Evolutionary conservation across 2,113 vertebrate genomes (phyloP).

Genomic region (Taurulus bubalis): DNA sequence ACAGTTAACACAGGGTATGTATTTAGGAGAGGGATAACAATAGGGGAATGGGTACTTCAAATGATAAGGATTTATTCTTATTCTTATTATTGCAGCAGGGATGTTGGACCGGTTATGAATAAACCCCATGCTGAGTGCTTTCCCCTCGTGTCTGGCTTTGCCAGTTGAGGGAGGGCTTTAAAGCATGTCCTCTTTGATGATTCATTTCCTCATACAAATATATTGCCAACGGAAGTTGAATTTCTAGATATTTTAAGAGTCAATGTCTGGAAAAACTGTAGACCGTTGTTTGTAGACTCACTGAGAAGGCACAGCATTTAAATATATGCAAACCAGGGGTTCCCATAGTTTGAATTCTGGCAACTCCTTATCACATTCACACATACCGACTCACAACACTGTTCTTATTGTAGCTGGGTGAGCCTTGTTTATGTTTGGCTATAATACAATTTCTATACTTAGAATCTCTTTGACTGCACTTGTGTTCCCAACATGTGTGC

Average conservation of each 20-base stretch:
- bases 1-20: constrained; percentile 54
- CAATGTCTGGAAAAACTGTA: constrained; percentile 3
- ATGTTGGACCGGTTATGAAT: constrained; percentile 74
- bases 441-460: constrained; percentile 38
- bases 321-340: constrained; percentile 31
- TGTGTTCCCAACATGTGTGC: constrained; percentile 1
- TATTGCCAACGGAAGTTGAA: constrained; percentile 9
- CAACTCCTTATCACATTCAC: constrained; percentile 1
- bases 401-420: constrained; percentile 11
- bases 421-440: constrained; percentile 38
- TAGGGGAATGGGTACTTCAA: constrained; percentile 78
- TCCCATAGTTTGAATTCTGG: constrained; percentile 25
- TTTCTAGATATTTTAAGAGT: constrained; percentile 28
- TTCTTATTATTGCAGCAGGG: constrained; percentile 78
- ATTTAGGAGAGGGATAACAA: constrained; percentile 78
- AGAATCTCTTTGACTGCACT: constrained; percentile 22
- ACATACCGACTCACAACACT: constrained; percentile 1
- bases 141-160: constrained; percentile 58
- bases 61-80: constrained; percentile 69
- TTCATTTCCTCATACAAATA: constrained; percentile 43
- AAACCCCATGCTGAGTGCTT: constrained; percentile 63
- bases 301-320: background rate
- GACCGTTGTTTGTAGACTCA: background rate
- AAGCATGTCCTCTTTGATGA: constrained; percentile 43
- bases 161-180: constrained; percentile 25